Evolutionary conservation across 2,888 invertebrate species (phyloP).

Genomic region (Ditylenchus weischeri): DNA sequence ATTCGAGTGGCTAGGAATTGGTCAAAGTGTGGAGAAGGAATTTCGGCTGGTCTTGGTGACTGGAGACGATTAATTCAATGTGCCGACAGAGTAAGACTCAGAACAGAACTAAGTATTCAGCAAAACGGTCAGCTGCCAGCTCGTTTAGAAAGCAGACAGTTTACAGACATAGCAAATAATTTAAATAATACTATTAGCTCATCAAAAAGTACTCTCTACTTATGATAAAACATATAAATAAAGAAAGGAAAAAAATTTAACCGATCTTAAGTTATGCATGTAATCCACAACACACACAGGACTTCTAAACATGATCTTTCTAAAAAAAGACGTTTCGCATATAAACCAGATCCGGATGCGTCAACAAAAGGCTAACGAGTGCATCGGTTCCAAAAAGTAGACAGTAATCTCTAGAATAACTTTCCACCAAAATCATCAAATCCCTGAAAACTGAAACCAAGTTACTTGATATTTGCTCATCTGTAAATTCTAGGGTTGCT

Average conservation of each 20-base stretch:
- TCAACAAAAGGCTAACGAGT: no score
- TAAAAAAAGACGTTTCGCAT: no score
- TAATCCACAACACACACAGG: no score
- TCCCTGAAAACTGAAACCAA: no score
- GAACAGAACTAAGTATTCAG: background rate
- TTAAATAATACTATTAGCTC: slow-evolving; percentile 2
- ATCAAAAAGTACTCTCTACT: slow-evolving; percentile 2
- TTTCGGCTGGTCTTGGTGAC: background rate
- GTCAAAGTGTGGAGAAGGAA: background rate
- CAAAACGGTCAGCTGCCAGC: background rate
- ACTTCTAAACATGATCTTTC: no score
- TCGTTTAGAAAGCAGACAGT: background rate
- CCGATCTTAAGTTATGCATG: no score
- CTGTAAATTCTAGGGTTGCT: no score
- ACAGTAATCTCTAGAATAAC: no score
- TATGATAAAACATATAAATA: background rate
- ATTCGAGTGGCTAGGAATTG: slow-evolving; percentile 6
- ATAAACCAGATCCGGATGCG: no score
- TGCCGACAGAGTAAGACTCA: background rate
- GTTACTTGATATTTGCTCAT: no score
- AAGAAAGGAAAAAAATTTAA: background rate
- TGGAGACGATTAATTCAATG: background rate
- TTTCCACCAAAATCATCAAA: no score
- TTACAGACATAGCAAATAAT: background rate
- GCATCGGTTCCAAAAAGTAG: no score